Evolutionary conservation across 2,888 invertebrate genomes (phyloP), one percentile per base, ranked within the genome.

Genomic region (Byasa hedistus): DNA sequence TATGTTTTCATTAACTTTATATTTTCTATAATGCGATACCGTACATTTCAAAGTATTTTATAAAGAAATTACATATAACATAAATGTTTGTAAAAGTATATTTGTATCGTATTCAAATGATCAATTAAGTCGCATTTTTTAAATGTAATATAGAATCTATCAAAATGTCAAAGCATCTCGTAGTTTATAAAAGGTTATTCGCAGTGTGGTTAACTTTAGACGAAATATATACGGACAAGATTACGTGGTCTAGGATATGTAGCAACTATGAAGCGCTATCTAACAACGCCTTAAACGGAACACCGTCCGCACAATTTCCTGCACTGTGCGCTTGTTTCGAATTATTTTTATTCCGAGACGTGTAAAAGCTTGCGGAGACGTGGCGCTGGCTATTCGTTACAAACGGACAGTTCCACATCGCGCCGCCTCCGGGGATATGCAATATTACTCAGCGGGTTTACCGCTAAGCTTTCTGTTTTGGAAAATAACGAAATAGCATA

Each of bases 311-410:
- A 22, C 39, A 57, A 39, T 63, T 56, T 44, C 63, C 51, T 54
- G 22, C 54, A 22, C 52, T 22, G 51, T 36, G 56, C 44, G 39
- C 63, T 63, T 63, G 66, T 60, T 64, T 60, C 36, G 63, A 64
- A 67, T 67, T 57, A 67, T 67, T 67, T 67, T 67, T 67, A 63
- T 67, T 63, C 27, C 51, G 63, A 60, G 67, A 67, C 67, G 67
- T 60, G 67, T 60, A 64, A 67, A 64, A 67, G 51, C 59, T 32
- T n/a, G n/a, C 55, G 22, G 63, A 66, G 63, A 66, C 57, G 57
- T 55, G 39, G 55, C 51, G 57, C 51, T 21, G 57, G 64, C 65
- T 56, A 67, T 67, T 67, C 52, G 63, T 67, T 64, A 56, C 67
- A 48, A 51, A 36, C 60, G 63, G 67, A 67, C 67, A 64, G 67